Evolutionary conservation across 2,113 vertebrate species (phyloP).

Genomic region (Vulpes lagopus): DNA sequence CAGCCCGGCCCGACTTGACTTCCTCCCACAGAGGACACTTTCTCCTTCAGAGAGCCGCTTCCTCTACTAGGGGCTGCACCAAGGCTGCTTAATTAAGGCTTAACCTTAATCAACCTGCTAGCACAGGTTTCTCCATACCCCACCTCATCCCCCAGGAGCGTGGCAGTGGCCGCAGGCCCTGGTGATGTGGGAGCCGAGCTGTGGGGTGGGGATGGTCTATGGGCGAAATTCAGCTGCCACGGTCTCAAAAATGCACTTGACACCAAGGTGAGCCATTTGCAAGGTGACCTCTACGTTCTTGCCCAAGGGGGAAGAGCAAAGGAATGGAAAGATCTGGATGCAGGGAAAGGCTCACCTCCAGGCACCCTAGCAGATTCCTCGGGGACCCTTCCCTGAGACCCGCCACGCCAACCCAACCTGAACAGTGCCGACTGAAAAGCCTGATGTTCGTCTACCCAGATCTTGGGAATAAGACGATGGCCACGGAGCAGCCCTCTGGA

Average conservation of each 20-base stretch:
- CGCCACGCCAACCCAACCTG: fast-evolving
- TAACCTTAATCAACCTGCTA: not conserved
- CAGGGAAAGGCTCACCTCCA: not conserved
- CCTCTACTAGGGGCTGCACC: not conserved
- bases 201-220: not conserved
- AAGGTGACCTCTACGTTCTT: fast-evolving
- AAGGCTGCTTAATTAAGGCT: not conserved
- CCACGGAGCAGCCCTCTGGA: fast-evolving
- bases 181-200: fast-evolving
- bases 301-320: too few species aligned
- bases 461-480: not conserved
- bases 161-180: fast-evolving
- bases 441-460: fast-evolving
- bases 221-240: fast-evolving
- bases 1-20: fast-evolving
- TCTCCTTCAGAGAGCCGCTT: not conserved
- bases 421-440: fast-evolving
- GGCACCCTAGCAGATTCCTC: fast-evolving
- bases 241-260: too few species aligned
- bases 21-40: not conserved
- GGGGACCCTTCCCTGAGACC: too few species aligned
- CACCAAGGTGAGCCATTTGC: fast-evolving
- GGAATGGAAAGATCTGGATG: fast-evolving
- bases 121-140: not conserved
- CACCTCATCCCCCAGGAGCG: not conserved